Base-by-base conservation (phyloP, 2,113 vertebrate species). In the Phaethornis superciliosus region DNA sequence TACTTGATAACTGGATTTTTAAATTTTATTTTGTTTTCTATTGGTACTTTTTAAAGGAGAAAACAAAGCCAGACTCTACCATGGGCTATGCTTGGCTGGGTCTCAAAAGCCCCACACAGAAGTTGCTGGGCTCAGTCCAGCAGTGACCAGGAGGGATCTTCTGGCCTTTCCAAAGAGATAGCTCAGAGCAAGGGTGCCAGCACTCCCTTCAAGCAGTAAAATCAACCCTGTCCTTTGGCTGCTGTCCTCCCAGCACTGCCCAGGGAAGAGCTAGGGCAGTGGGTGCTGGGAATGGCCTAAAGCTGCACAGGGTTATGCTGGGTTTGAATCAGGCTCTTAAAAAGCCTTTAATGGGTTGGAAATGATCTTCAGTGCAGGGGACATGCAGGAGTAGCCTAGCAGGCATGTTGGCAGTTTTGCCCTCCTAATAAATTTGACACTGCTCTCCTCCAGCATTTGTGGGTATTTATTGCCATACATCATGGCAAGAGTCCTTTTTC, bases 291-390 rank as follows among this genome's bases (percentile, higher is more conserved):
- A 76, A 72, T 30, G 51, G 46, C 75, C 27, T 52, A 12, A 30
- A 0, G 44, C 54, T 89, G 15, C 18, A 7, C 28, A 63, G 62
- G 60, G 65, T 81, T 89, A 8, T 75, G 19, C 44, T 75, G 72
- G 81, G 69, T 78, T 69, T 94, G 84, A 67, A 75, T 56, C n/a
- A 55, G 65, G 74, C 15, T 82, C 84, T 87, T 76, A 67, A 92
- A 94, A 78, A 75, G 33, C 65, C 62, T 89, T 75, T 87, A 94
- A 91, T 87, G 70, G 70, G n/a, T 52, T 90, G 89, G 93, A 93
- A 94, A 86, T 90, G 72, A 92, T 94, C 87, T 33, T 92, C 78
- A 94, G 93, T 89, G 74, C 65, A 76, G 84, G 62, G 95, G 70
- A 81, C 64, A 3, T 63, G 47, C 92, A 83, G 79, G 40, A 90